Percentiles rank a stretch among this genome's conserved stretches.
Conservation (phyloP, 2,113 vertebrate species). For the Caretta caretta region DNA sequence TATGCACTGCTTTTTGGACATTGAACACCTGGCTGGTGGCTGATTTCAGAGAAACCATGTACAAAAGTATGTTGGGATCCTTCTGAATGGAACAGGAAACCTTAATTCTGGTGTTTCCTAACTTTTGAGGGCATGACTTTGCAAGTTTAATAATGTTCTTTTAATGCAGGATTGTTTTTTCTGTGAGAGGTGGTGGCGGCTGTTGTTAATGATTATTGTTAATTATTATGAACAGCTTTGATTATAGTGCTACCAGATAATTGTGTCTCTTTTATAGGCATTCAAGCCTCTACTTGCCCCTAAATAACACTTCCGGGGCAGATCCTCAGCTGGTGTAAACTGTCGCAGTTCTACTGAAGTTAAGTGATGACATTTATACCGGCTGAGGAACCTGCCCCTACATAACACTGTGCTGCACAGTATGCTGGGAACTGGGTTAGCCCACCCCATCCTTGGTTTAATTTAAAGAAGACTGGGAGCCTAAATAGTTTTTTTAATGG, state of each 20-base stretch:
- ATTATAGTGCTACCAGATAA: not conserved
- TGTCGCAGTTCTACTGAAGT: not conserved
- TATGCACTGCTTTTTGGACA: not conserved
- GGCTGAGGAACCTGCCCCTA: not conserved
- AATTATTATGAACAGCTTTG: not conserved
- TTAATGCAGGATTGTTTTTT: not conserved
- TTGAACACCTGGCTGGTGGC: not conserved
- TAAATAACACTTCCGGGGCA: not conserved
- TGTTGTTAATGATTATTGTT: not conserved
- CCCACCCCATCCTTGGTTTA: not conserved
- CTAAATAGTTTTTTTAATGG: not conserved
- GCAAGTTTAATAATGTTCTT: not conserved
- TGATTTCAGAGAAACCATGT: not conserved
- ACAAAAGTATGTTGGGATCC: not conserved
- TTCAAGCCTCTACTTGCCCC: not conserved
- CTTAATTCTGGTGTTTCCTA: not conserved
- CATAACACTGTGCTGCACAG: not conserved
- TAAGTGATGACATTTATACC: not conserved
- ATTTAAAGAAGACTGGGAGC: not conserved
- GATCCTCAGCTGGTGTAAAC: not conserved
- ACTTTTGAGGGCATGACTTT: not conserved
- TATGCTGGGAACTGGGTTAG: not conserved
- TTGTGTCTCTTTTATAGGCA: not conserved
- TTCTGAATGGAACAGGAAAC: not conserved
- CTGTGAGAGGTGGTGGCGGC: not conserved